Evolutionary conservation across 2,888 invertebrate species (phyloP).

Genomic region (Stenchaetothrips biformis): DNA sequence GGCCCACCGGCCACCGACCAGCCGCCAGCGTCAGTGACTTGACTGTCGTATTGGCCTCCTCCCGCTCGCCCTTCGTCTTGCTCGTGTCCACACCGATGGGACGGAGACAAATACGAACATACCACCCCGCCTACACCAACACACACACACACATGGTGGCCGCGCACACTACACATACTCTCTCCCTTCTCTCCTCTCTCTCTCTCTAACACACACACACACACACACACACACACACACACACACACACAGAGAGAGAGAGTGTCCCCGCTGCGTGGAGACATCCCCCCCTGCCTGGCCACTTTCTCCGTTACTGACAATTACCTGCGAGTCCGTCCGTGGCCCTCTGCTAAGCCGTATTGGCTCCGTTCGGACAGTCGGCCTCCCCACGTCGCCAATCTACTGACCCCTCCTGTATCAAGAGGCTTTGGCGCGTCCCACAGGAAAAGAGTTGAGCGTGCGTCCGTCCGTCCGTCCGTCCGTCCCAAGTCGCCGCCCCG

Average conservation of each 20-base stretch:
- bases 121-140: no score
- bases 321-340: background rate
- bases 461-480: background rate
- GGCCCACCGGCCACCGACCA: background rate
- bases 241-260: background rate
- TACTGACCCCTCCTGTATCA: background rate
- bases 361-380: conserved; percentile 9
- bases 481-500: background rate
- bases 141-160: no score
- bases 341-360: conserved; percentile 2
- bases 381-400: background rate
- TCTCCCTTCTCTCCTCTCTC: background rate
- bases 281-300: background rate
- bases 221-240: background rate
- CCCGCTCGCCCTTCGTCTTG: no score
- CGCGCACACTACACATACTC: background rate
- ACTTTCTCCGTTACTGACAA: background rate
- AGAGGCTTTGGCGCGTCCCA: background rate
- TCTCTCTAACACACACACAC: background rate
- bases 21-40: conserved; percentile 8
- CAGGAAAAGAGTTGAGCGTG: background rate
- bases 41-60: background rate
- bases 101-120: no score
- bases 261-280: background rate
- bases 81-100: background rate